Base-by-base conservation (phyloP, 2,888 invertebrate genomes). In the Pristionchus mayeri region DNA sequence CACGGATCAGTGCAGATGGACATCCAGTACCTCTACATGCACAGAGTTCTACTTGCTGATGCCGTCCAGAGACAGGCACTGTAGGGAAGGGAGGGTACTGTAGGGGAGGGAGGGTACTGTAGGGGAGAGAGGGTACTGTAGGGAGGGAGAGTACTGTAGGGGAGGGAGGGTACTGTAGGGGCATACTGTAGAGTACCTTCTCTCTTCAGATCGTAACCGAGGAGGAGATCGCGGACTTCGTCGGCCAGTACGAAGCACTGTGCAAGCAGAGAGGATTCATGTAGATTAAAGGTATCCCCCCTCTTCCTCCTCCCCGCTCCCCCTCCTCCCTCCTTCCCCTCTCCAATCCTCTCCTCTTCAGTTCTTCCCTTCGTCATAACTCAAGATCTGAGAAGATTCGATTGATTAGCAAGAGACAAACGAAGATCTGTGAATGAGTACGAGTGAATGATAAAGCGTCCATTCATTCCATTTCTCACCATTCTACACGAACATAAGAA, bases 1-100 rank as follows among this genome's bases (percentile, higher is more conserved):
- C 90, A 88, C 78, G 87, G 90, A 21, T 88, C 89, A 21, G 90
- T 90, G 16, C 90, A 91, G 79, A 90, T 90, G 44, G 90, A 90
- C 84, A 87, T 88, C 2, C 90, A 90, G 82, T 90, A 89, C 85
- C 82, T 89, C 21, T 90, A 87, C 85, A 90, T 90, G 90, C 89
- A 88, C 75, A 86, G 89, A 4, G 88, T 88, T 7, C 71, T 90
- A 27, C 63, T 90, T 37, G 86, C 87, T 6, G 78, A 89, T 57
- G 90, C 90, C 27, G 89, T 88, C 82, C 88, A 89, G 44, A 6
- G 13, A 9, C 44, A 44, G 44, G 44, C 13, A 44, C 44, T 9
- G 13, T 9, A 13, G 44, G n/a, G 85, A 86, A 84, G 86, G 87
- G 76, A 63, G 27, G 78, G 30, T 30, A 48, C 48, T n/a, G 50